These are phyloP conservation scores for Pimpla rufipes DNA, from an alignment of 2,888 invertebrate genomes.

Conservation along the genomic window DNA sequence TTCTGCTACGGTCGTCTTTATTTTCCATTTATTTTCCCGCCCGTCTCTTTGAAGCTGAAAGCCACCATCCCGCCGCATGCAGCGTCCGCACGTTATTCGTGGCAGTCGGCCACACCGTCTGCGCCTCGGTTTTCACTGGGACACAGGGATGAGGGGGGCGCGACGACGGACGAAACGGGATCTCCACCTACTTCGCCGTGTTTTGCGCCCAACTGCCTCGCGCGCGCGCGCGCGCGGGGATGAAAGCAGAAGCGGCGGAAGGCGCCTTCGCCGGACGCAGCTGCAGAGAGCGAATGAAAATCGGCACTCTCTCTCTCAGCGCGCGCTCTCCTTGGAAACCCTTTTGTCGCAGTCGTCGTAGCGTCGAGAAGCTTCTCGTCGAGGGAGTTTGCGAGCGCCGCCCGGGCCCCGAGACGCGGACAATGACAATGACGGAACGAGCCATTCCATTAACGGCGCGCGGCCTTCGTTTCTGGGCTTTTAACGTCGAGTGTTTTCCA, in stretches of 20 bases:
- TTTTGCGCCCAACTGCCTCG: constrained; percentile 54
- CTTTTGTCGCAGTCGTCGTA: constrained; percentile 35
- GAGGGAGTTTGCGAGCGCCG: constrained; percentile 19
- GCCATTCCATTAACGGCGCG: constrained; percentile 70
- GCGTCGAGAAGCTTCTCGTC: constrained; percentile 29
- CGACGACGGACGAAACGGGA: constrained; percentile 17
- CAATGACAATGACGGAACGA: constrained; percentile 73
- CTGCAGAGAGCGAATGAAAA: constrained; percentile 39
- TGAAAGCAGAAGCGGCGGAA: constrained; percentile 44
- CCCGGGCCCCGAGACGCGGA: constrained; percentile 42
- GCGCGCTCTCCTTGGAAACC: constrained; percentile 47
- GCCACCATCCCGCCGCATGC: constrained; percentile 1
- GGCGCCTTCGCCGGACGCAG: constrained; percentile 22
- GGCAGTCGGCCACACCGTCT: constrained; percentile 25
- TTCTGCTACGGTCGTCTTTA: constrained; percentile 3
- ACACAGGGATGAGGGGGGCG: background rate
- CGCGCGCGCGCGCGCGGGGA: too few relatives aligned
- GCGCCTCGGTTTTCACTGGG: constrained; percentile 36
- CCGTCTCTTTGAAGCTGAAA: constrained; percentile 39
- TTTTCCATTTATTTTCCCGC: constrained; percentile 12
- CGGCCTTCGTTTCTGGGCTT: constrained; percentile 53
- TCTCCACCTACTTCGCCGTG: constrained; percentile 28
- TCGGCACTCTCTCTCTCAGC: constrained; percentile 35
- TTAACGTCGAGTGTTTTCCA: constrained; percentile 38
- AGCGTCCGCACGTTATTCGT: constrained; percentile 25